Evolutionary conservation across 2,797 vertebrate species (phyloP).

Genomic region (Gymnoscopelus braueri): DNA sequence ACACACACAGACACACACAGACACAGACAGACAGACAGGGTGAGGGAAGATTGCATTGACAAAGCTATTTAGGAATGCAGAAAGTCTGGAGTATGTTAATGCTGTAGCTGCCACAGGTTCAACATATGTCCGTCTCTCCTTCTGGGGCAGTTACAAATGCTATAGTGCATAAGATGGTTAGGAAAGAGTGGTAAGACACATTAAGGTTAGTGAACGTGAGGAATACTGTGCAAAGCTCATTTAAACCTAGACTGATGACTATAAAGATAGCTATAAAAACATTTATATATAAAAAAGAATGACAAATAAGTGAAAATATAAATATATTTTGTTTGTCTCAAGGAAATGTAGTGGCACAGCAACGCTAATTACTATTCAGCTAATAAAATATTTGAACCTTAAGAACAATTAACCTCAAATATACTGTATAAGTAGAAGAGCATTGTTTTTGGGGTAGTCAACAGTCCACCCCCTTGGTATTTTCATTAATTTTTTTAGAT

Average conservation of each 20-base stretch:
- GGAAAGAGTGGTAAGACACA: conserved; percentile 6
- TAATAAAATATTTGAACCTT: not conserved
- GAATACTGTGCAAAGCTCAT: not conserved
- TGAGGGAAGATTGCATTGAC: conserved; percentile 34
- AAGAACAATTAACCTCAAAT: not conserved
- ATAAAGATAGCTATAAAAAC: not conserved
- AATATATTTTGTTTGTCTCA: no score
- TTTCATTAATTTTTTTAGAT: no score
- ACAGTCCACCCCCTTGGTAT: no score
- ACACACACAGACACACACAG: conserved; percentile 43
- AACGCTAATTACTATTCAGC: no score
- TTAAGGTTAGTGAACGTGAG: not conserved
- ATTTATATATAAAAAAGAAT: no score
- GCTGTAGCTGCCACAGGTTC: no score
- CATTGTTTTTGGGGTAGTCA: not conserved
- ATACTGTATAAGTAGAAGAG: not conserved
- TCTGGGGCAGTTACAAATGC: no score
- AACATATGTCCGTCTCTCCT: no score
- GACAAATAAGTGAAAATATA: no score
- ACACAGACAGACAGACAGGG: conserved; percentile 30
- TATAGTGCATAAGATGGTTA: conserved; percentile 8
- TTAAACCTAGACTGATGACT: not conserved
- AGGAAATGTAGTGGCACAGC: no score
- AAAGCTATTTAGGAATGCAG: conserved; percentile 24
- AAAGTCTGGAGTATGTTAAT: conserved; percentile 5